Evolutionary conservation across 2,113 vertebrate species (phyloP).

Genomic region (Oncorhynchus masou): DNA sequence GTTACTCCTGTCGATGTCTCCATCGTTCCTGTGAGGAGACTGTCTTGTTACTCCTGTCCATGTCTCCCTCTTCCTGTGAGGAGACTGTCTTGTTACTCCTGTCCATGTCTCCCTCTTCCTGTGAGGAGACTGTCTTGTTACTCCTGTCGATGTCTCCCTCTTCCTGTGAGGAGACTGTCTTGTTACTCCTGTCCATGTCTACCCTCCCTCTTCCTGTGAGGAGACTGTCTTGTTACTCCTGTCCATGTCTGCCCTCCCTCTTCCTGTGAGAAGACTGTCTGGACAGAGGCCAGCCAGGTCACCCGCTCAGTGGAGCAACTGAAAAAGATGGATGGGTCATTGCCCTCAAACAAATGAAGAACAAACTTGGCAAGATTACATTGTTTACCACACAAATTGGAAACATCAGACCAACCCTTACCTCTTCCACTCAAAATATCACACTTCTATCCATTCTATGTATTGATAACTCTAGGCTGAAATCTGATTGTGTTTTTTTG

Average conservation of each 20-base stretch:
- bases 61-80: neutral
- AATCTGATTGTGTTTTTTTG: slow-evolving; percentile 2
- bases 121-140: neutral
- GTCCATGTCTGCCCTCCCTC: neutral
- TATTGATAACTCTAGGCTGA: neutral
- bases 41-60: slow-evolving; percentile 6
- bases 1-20: too few species aligned
- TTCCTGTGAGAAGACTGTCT: slow-evolving; percentile 1
- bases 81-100: slow-evolving; percentile 5
- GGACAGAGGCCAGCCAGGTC: slow-evolving; percentile 2
- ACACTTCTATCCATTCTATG: neutral
- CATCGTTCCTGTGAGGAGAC: too few species aligned
- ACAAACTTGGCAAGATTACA: slow-evolving; percentile 11
- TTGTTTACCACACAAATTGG: neutral
- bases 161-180: neutral
- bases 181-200: neutral
- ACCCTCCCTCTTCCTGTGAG: neutral
- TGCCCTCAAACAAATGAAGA: neutral
- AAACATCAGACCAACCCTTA: neutral
- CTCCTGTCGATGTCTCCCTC: too few species aligned
- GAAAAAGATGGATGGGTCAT: neutral
- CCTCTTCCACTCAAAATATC: neutral
- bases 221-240: slow-evolving; percentile 5
- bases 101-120: neutral
- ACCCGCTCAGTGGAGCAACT: neutral